Evolutionary conservation across 2,113 vertebrate genomes (phyloP), one percentile per base, ranked within the genome.

Genomic region (Notothenia coriiceps): DNA sequence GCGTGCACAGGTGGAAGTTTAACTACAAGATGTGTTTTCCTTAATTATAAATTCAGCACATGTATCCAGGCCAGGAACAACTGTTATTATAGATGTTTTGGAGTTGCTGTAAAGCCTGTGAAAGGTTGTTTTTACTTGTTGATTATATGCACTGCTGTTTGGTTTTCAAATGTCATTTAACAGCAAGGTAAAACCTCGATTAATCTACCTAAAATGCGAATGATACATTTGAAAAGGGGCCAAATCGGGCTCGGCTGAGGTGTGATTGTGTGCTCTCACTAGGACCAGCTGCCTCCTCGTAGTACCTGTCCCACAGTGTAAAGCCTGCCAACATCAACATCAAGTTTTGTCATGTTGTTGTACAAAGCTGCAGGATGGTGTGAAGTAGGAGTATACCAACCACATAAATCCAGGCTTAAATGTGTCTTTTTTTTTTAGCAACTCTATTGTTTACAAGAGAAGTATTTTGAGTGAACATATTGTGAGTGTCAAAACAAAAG

Each of bases 401-500:
- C 80, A 33, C 47, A 76, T 59, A 79, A 81, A 84, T 79, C 2
- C 70, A 60, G 46, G 25, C 64, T 81, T 56, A 70, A 62, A 68
- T 71, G 9, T 52, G 46, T 81, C 50, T 80, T 79, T 8, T 29
- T 78, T 10, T 29, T 79, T 51, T 64, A 72, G 57, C 78, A 54
- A 57, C 22, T 66, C 18, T 63, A 2, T 74, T 84, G 77, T 87
- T 75, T 70, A n/a, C 47, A 49, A 44, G n/a, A 74, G 25, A 74
- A 77, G 57, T 83, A 74, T 84, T 81, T 74, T 69, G 55, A 88
- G 69, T 35, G 33, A 54, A 25, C 50, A 52, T 46, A 69, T 82
- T 89, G 83, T 90, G 65, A 72, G 64, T 80, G 69, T 69, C 20
- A 33, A 60, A 81, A 84, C 66, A 80, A 82, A 82, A 79, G 7